Evolutionary conservation across 2,113 vertebrate species (phyloP), one percentile per base, ranked within the genome.

Genomic region (Gnathonemus echidnorhynchus): DNA sequence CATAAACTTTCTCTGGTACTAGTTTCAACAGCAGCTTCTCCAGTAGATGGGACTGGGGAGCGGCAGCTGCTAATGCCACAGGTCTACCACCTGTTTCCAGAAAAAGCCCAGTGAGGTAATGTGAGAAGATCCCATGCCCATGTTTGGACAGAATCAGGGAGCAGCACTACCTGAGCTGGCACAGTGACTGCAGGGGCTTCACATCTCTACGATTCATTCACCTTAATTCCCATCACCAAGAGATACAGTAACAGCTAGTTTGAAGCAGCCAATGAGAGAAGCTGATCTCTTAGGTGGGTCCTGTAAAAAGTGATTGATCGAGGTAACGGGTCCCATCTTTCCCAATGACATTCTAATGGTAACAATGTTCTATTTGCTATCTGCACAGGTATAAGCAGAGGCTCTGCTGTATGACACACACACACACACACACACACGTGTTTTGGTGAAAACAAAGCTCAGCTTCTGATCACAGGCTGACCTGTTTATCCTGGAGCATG

Each of bases 1-100:
- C 93, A 92, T 89, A 93, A 94, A 92, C 91, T 92, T 92, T 94
- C 90, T 91, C 91, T 80, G 91, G 91, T 89, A 93, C 91, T 89
- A 91, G 93, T 92, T 93, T 91, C 93, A 93, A 93, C 91, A 93
- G 91, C 91, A 90, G 90, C 87, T 93, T 93, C 48, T 62, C 17
- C 91, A 88, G 87, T 83, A 86, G 62, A 90, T 21, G 2, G 66
- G 90, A 80, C 45, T 88, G 84, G 46, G 88, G 15, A 24, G 19
- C 19, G 70, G 19, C 52, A 62, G 39, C 31, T 77, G 70, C 31
- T 19, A 13, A 35, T 19, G 90, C 52, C 77, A 46, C 10, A 1
- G 0, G 88, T 89, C 88, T 92, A 89, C 52, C 52, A 45, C 31
- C 52, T 62, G 70, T 77, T 77, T 19, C 70, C 35, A 42, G 35